phyloP scores from a whole-genome alignment of 2,888 invertebrate genomes.

The Eretmocerus hayati region DNA sequence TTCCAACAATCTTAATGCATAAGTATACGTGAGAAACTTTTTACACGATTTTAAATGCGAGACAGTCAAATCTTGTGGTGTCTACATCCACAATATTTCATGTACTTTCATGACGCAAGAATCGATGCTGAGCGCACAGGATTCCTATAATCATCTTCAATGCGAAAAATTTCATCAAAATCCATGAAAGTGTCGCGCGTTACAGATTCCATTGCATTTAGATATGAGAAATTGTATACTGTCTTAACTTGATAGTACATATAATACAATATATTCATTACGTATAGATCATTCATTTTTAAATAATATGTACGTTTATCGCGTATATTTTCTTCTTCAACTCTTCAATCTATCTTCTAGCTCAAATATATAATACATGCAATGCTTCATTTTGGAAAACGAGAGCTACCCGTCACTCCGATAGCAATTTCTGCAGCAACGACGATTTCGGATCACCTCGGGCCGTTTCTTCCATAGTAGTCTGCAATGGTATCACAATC shows the following conservation, averaged over 20 bases:
- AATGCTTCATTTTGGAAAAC: constrained; percentile 48
- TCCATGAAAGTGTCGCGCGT: constrained; percentile 14
- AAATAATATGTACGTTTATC: constrained; percentile 25
- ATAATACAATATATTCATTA: constrained; percentile 39
- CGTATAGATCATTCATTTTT: constrained; percentile 32
- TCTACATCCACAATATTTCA: too few species aligned
- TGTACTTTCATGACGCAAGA: too few species aligned
- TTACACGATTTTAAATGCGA: constrained; percentile 9
- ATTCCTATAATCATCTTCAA: too few species aligned
- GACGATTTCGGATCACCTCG: constrained; percentile 75
- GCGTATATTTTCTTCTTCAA: constrained; percentile 25
- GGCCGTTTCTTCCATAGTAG: constrained; percentile 67
- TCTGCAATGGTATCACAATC: constrained; percentile 53
- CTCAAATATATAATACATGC: constrained; percentile 44
- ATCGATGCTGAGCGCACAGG: too few species aligned
- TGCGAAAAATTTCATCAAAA: constrained; percentile 13
- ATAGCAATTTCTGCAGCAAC: constrained; percentile 77
- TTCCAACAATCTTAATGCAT: neutral
- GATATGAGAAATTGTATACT: constrained; percentile 33
- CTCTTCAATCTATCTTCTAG: constrained; percentile 13
- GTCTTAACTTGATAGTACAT: constrained; percentile 38
- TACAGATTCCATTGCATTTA: constrained; percentile 40
- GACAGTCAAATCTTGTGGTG: constrained; percentile 4
- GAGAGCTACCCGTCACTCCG: constrained; percentile 59
- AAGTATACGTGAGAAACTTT: neutral